Conservation (phyloP, 2,888 invertebrate species). For the Cheilosia vulpina region DNA sequence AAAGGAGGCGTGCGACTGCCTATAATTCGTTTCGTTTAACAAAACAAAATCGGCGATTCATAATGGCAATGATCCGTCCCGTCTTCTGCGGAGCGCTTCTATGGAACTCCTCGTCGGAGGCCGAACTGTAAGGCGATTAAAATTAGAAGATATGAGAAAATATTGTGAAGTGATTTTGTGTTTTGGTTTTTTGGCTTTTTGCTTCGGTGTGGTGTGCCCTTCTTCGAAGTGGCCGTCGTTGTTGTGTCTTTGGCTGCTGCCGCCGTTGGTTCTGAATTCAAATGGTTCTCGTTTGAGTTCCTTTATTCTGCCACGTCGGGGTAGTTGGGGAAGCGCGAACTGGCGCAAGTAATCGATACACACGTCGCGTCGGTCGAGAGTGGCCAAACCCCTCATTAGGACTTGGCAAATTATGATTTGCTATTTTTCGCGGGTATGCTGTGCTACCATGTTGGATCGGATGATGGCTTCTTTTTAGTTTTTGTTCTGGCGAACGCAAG, state of each 20-base stretch:
- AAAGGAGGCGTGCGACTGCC: conserved; percentile 73
- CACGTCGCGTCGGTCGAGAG: conserved; percentile 34
- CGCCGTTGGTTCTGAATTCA: conserved; percentile 53
- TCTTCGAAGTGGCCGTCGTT: conserved; percentile 45
- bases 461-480: conserved; percentile 6
- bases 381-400: conserved; percentile 61
- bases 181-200: conserved; percentile 31
- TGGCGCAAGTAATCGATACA: conserved; percentile 63
- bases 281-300: conserved; percentile 18
- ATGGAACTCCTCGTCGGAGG: conserved; percentile 60
- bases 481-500: background rate
- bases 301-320: conserved; percentile 17
- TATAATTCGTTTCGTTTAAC: conserved; percentile 77
- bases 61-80: conserved; percentile 67
- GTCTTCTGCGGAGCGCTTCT: conserved; percentile 57
- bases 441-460: conserved; percentile 29
- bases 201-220: conserved; percentile 1
- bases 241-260: conserved; percentile 38
- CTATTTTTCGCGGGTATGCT: conserved; percentile 24
- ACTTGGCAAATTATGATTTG: conserved; percentile 68
- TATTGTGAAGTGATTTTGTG: conserved; percentile 73
- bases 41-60: conserved; percentile 76
- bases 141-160: conserved; percentile 75
- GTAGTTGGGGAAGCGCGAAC: conserved; percentile 3
- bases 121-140: conserved; percentile 72